Base-by-base conservation (phyloP, 2,888 invertebrate species). In the Heliconius sara region DNA sequence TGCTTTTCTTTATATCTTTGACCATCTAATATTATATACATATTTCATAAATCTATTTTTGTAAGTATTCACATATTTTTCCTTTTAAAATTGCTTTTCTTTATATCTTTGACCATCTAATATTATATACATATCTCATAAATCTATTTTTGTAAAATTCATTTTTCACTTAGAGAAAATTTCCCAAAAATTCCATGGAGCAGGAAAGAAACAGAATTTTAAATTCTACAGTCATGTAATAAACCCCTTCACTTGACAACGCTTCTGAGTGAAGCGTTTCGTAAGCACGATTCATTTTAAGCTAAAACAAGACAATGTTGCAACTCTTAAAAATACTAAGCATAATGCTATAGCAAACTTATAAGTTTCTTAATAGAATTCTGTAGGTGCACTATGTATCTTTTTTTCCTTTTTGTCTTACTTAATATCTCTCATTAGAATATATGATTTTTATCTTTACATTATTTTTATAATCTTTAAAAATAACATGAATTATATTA, bases 241-340 rank as follows among this genome's bases (percentile, higher is more conserved):
- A 52, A 1, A 3, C 3, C n/a, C 57, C n/a, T 19, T 60, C 10
- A 1, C 60, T 7, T 52, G 19, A n/a, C n/a, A n/a, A 60, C n/a
- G 60, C 60, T 60, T n/a, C n/a, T 60, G 60, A n/a, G 60, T 60
- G 60, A 60, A 60, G n/a, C n/a, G 60, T 60, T 60, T 60, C 60
- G n/a, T 60, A 60, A 60, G n/a, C 60, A 60, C 10, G 10, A 60
- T n/a, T 60, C 60, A 60, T 60, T 60, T 60, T 60, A n/a, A 22
- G 10, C 60, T 10, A 60, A n/a, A 60, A 60, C 60, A 60, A 60
- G 60, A 60, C n/a, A 60, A 19, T 52, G 52, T 52, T 1, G 10
- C 10, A 60, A 60, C 7, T n/a, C 60, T 60, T 60, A 60, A 60
- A n/a, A n/a, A 3, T 7, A 60, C n/a, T n/a, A 60, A 60, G 60